These are phyloP conservation scores for Pseudotriccus pelzelni DNA, from an alignment of 2,797 vertebrate species.

Conservation along the genomic window DNA sequence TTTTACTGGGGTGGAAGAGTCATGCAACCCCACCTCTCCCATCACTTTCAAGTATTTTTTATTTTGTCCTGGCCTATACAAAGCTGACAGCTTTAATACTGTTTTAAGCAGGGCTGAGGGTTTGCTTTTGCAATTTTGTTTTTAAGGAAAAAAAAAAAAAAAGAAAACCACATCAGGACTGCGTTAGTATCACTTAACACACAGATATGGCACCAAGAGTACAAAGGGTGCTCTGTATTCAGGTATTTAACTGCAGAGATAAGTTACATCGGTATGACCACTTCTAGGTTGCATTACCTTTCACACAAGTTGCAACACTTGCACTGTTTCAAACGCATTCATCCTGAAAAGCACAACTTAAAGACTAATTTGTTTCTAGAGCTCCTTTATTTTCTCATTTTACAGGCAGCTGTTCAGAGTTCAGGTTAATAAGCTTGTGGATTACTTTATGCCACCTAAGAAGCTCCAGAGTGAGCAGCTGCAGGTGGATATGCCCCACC, in stretches of 20 bases:
- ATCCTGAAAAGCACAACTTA: background rate
- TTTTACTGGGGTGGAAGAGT: background rate
- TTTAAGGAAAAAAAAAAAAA: background rate
- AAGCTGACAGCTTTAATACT: background rate
- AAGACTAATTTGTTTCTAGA: background rate
- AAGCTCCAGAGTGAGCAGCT: background rate
- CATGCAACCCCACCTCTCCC: background rate
- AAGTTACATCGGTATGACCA: background rate
- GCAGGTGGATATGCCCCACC: background rate
- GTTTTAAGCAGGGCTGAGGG: background rate
- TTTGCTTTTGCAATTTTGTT: background rate
- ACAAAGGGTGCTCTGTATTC: background rate
- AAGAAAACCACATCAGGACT: background rate
- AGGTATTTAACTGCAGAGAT: background rate
- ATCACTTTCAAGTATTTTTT: background rate
- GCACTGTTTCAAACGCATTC: background rate
- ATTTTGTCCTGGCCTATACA: rapidly evolving
- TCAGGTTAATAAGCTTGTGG: background rate
- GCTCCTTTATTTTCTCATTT: background rate
- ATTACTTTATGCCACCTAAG: background rate
- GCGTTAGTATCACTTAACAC: background rate
- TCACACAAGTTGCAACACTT: background rate
- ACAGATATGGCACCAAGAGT: background rate
- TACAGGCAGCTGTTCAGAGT: background rate
- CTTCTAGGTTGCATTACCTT: background rate